Base-by-base conservation (phyloP, 2,113 vertebrate species). In the Patagioenas fasciata region DNA sequence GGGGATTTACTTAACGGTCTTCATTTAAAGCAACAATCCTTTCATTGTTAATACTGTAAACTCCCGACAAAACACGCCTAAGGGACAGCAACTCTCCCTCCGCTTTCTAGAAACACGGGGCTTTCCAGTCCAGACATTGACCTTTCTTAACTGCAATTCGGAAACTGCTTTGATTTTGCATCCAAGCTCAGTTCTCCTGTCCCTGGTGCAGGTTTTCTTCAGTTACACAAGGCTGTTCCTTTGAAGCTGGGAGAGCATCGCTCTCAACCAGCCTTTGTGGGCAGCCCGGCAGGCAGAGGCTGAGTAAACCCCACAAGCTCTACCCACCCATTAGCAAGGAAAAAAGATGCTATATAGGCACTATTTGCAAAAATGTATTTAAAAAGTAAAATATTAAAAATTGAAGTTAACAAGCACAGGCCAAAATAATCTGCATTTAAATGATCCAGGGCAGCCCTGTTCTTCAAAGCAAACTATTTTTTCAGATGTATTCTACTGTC, bases 321-420 rank as follows among this genome's bases (percentile, higher is more conserved):
- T 26, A 3, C 31, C 16, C n/a, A 32, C 0, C 1, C 3, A 5
- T 1, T 3, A 70, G 47, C 79, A 92, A 57, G 36, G 47, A 65
- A 44, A 44, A 23, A 66, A 57, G 32, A 16, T 61, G 9, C 31
- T 26, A 42, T 3, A 11, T 1, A 61, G 14, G 38, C 25, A 32
- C 25, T 31, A 11, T 0, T 18, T 60, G 29, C 19, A 84, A 42
- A 69, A 47, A 17, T 0, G 0, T 6, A 24, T 21, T 15, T 79
- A 53, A 65, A 72, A 9, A 70, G 8, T 34, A 71, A 66, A 73
- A 90, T 38, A 81, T 5, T 65, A 23, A 53, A 74, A 78, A n/a
- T 15, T 36, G 6, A 77, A 66, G 18, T 48, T 69, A 69, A 50
- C 15, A 56, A 73, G 14, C 70, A 61, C 13, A 71, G 29, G 50